Evolutionary conservation across 2,797 vertebrate species (phyloP), one percentile per base, ranked within the genome.

Genomic region (Diplodus puntazzo): DNA sequence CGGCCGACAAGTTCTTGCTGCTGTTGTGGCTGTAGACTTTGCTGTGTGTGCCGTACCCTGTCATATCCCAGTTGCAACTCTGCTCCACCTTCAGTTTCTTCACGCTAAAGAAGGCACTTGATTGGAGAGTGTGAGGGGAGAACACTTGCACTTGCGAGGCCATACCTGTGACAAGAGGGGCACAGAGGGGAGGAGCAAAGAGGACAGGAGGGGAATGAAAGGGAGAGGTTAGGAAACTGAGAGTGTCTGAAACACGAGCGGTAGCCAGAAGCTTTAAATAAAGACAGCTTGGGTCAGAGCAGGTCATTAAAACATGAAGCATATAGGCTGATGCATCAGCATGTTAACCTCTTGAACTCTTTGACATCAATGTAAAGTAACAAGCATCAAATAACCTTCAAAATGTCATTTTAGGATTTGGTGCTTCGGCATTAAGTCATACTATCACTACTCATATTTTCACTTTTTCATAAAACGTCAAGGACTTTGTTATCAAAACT

Each of bases 41-140:
- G 96, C 96, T 96, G 95, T 98, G 97, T 80, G 98, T 96, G 95
- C 97, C 98, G 97, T 98, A 99, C 94, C 98, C 98, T 88, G 98
- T 99, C 98, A 99, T 99, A 97, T 99, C 98, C 98, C 98, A 99
- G 97, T 95, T 96, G 59, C 97, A 97, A 94, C 97, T 96, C 87
- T 96, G 97, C 97, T 99, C 98, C 92, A 99, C 97, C 97, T 99
- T 99, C 94, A 98, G 96, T 95, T 98, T 99, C 96, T 99, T 99
- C 96, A 98, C 97, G 91, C 97, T 99, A 98, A 98, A 99, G 97
- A 98, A 99, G 97, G 98, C 97, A 97, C 98, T 98, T 97, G 98
- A 98, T 94, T 97, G 98, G 94, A 99, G 97, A 95, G 96, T 96
- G 96, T 97, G 98, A 93, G 98, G 97, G 96, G 98, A 98, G 95